Base-by-base conservation (phyloP, 2,888 invertebrate genomes). In the Hesperia comma region DNA sequence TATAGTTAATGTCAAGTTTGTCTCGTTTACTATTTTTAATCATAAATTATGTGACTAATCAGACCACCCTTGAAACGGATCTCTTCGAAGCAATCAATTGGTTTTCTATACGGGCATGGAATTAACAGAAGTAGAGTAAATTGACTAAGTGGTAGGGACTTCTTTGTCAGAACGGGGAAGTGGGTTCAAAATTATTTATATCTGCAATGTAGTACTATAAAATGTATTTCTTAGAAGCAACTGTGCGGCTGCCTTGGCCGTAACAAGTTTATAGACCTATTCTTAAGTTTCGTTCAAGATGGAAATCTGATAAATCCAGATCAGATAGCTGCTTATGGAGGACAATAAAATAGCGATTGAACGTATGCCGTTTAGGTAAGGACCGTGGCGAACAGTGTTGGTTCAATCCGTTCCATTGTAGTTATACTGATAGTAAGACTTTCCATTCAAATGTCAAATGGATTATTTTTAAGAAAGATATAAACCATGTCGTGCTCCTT, bases 251-350 rank as follows among this genome's bases (percentile, higher is more conserved):
- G 53, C 32, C 57, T 40, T 41, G 43, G n/a, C 60, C 43, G 32
- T 66, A 54, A 66, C 66, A 67, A 55, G 66, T 67, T 67, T 67
- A 67, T 67, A 61, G 66, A 46, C 40, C 61, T 33, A 67, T 67
- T 67, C 66, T 67, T 49, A 61, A 49, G 66, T 67, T 67, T 67
- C 55, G 54, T 61, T 21, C 37, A 46, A 61, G 66, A 67, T 67
- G 66, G 55, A 67, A 67, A 60, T 67, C 60, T 67, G 66, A 67
- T 66, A 66, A 66, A 66, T 66, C 54, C 60, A 46, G 54, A 66
- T 61, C 66, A 61, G 66, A 66, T 60, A 66, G 60, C 66, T 66
- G 17, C 60, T 54, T 54, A 66, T 21, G 66, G 66, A 33, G 33
- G 46, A 66, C 66, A 66, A 66, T 66, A 66, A 66, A 66, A 66